phyloP scores from a whole-genome alignment of 1,140 invertebrate genomes.

The Coptotermes formosanus region DNA sequence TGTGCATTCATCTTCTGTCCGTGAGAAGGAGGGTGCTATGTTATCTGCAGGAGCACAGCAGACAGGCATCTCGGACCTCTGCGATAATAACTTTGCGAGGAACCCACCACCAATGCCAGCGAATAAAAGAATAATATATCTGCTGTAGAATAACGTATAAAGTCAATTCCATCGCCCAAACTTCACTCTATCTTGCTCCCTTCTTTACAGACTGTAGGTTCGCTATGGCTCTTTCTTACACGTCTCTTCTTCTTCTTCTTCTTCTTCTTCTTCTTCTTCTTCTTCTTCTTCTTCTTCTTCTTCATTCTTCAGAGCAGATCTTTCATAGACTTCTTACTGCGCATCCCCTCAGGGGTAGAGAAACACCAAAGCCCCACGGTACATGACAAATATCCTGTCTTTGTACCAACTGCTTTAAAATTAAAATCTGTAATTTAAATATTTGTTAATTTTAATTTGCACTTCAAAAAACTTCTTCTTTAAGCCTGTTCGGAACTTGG shows the following conservation, averaged over 20 bases:
- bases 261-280: no score
- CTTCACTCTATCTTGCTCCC: neutral
- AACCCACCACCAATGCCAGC: neutral
- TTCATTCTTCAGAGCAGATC: neutral
- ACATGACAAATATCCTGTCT: no score
- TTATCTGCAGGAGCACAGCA: neutral
- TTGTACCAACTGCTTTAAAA: no score
- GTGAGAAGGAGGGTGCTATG: neutral
- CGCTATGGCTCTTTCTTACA: neutral
- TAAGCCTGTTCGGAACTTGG: no score
- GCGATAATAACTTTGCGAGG: conserved; percentile 10
- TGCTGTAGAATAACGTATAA: neutral
- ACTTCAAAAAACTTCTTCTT: no score
- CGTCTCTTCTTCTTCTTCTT: neutral
- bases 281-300: neutral
- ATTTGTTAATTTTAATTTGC: no score
- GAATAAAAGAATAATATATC: conserved; percentile 12
- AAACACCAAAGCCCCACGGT: neutral
- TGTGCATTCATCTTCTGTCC: neutral
- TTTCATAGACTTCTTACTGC: neutral
- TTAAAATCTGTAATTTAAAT: no score
- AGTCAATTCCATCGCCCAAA: conserved; percentile 10
- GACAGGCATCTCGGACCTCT: neutral
- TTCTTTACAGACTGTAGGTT: neutral
- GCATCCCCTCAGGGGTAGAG: neutral